Conservation (phyloP, 1,140 invertebrate genomes). For the Drosophila melanogaster region DNA sequence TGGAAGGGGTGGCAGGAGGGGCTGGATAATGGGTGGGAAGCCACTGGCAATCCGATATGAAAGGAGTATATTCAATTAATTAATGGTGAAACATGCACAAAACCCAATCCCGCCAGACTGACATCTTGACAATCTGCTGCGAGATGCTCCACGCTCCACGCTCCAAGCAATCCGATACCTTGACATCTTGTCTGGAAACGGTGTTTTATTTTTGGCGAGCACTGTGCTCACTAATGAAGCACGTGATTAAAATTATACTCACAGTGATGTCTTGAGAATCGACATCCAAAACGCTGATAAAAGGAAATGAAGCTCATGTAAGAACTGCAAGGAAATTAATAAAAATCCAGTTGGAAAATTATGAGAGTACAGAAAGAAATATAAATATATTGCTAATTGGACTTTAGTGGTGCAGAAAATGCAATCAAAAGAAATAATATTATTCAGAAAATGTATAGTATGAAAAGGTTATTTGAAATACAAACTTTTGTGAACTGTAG, state of each 20-base stretch:
- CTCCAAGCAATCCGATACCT: slow-evolving; percentile 24
- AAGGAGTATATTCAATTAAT: slow-evolving; percentile 42
- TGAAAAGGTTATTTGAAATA: too few species aligned
- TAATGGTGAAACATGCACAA: slow-evolving; percentile 42
- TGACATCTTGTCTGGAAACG: background rate
- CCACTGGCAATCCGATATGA: slow-evolving; percentile 42
- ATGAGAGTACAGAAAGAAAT: background rate
- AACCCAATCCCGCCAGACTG: slow-evolving; percentile 27
- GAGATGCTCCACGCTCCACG: background rate
- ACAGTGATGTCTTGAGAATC: slow-evolving; percentile 22
- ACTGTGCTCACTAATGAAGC: slow-evolving; percentile 61
- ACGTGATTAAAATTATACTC: slow-evolving; percentile 62
- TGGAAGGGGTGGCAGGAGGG: slow-evolving; percentile 3
- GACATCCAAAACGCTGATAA: slow-evolving; percentile 10
- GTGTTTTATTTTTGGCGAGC: slow-evolving; percentile 8
- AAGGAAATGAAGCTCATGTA: slow-evolving; percentile 29
- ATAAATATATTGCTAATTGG: too few species aligned
- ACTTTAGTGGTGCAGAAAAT: too few species aligned
- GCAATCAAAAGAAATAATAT: too few species aligned
- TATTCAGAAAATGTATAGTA: too few species aligned
- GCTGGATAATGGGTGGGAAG: background rate
- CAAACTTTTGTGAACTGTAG: too few species aligned
- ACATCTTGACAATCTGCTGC: slow-evolving; percentile 31
- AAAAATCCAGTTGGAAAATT: background rate
- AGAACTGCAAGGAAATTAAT: background rate